Percentiles rank a stretch among this genome's conserved stretches.
phyloP scores from a whole-genome alignment of 1,140 invertebrate genomes.

The Cotesia chilonis region DNA sequence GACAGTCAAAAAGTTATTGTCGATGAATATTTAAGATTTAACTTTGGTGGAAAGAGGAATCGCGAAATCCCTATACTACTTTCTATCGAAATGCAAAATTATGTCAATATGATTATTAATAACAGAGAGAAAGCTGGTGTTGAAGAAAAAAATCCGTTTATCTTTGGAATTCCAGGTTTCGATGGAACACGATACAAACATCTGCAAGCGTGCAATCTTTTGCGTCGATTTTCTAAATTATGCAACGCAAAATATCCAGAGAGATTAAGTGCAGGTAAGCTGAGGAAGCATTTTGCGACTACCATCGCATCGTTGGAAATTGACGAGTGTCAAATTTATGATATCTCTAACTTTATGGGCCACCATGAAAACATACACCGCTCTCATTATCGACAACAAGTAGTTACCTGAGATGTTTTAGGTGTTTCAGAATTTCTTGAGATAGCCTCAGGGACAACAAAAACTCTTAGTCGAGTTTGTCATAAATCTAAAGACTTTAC shows the following conservation, averaged over 20 bases:
- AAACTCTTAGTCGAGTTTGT: too few species aligned
- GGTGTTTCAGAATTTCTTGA: too few species aligned
- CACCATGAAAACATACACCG: too few species aligned
- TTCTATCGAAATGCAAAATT: neutral
- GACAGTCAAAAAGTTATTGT: neutral
- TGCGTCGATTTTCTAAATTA: neutral
- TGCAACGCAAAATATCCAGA: slow-evolving; percentile 23
- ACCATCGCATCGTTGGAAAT: neutral
- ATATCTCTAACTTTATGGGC: neutral
- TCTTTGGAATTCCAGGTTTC: slow-evolving; percentile 15
- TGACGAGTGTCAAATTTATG: neutral
- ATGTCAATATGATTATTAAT: neutral
- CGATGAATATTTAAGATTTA: neutral
- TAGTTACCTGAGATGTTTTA: too few species aligned
- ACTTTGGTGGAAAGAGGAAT: neutral
- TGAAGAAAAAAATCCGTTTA: slow-evolving; percentile 10
- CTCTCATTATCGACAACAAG: too few species aligned
- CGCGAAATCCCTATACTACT: neutral
- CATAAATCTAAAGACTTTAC: too few species aligned
- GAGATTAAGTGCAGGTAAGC: neutral
- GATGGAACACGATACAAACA: neutral
- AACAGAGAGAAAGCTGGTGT: neutral
- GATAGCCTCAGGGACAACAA: too few species aligned
- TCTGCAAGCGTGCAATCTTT: slow-evolving; percentile 2
- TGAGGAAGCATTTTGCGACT: slow-evolving; percentile 28